A percentile compares a stretch with the other conserved stretches of the same genome.
Evolutionary conservation across 1,140 invertebrate species (phyloP).

Genomic region (Bombus ignitus): DNA sequence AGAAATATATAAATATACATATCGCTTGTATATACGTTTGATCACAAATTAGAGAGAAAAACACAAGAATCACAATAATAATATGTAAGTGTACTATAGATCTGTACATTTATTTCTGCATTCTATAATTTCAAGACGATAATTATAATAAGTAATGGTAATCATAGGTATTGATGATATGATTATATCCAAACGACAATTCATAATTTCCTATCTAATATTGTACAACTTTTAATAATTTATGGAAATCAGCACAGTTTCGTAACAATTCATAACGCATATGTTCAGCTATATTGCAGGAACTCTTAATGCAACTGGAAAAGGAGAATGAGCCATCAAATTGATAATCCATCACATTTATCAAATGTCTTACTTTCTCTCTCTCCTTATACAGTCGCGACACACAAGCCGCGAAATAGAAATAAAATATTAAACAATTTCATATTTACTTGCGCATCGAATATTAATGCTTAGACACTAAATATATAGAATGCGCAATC

Average conservation of each 20-base stretch:
- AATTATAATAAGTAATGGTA: conserved; percentile 33
- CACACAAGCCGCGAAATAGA: background rate
- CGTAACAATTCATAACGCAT: conserved; percentile 28
- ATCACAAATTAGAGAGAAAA: background rate
- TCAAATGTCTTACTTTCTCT: background rate
- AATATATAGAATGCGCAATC: background rate
- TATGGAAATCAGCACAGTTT: conserved; percentile 54
- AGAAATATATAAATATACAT: background rate
- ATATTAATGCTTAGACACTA: conserved; percentile 28
- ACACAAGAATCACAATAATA: background rate
- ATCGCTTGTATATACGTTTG: background rate
- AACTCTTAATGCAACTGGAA: conserved; percentile 54
- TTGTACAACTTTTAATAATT: conserved; percentile 62
- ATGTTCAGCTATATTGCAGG: conserved; percentile 50
- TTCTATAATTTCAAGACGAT: conserved; percentile 48
- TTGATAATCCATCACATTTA: background rate
- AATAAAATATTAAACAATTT: conserved; percentile 9
- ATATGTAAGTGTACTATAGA: conserved; percentile 33
- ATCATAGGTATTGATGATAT: conserved; percentile 51
- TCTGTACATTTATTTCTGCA: conserved; percentile 68
- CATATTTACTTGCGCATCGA: conserved; percentile 5
- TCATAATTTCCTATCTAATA: conserved; percentile 60
- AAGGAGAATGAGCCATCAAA: conserved; percentile 31
- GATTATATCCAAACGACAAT: conserved; percentile 59
- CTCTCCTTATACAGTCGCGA: background rate